Conservation (phyloP, 2,113 vertebrate species). For the Ameiurus melas region DNA sequence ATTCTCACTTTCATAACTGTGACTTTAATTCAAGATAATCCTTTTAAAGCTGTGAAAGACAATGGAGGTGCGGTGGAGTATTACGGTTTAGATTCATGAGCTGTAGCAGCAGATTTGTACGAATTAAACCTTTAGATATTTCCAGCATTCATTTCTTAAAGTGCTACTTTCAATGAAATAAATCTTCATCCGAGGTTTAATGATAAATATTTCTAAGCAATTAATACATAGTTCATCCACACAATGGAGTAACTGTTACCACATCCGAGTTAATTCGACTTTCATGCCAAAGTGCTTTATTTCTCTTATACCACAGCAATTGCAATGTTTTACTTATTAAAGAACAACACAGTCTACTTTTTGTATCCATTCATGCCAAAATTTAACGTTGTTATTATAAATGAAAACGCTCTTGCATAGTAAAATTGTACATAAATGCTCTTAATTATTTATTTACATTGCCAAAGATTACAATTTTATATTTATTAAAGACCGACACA, state of each 20-base stretch:
- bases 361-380: no score
- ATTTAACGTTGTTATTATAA: no score
- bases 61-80: not conserved
- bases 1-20: not conserved
- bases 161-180: not conserved
- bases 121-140: not conserved
- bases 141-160: not conserved
- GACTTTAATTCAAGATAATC: not conserved
- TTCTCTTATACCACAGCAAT: not conserved
- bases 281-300: not conserved
- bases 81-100: not conserved
- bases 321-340: not conserved
- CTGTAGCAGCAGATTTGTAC: not conserved
- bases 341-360: not conserved
- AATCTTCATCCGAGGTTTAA: not conserved
- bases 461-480: no score
- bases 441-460: no score
- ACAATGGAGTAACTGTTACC: not conserved
- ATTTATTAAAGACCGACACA: no score
- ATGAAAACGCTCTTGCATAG: no score
- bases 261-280: not conserved
- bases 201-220: not conserved
- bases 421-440: no score
- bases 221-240: not conserved
- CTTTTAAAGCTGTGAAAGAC: constrained; percentile 6